Evolutionary conservation across 2,888 invertebrate genomes (phyloP), one percentile per base, ranked within the genome.

Genomic region (Leptura quadrifasciata): DNA sequence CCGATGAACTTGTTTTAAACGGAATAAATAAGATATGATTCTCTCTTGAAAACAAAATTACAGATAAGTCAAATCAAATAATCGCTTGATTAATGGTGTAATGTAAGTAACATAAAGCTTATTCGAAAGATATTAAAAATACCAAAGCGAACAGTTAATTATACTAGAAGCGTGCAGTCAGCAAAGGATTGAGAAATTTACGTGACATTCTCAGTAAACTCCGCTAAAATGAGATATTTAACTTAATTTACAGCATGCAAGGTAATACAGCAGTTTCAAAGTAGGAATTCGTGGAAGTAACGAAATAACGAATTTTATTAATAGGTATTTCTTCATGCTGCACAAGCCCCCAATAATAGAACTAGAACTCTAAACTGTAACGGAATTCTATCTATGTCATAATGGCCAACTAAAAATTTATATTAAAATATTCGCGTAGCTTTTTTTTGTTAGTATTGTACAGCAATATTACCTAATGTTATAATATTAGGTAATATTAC

Each of bases 181-280:
- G 54, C 35, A 57, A 31, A 55, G 39, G 69, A 69, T 57, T 55
- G 55, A 21, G 69, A 69, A 69, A 55, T 69, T 69, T 55, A 57
- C 55, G 69, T 69, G 69, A 69, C 69, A 47, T 70, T 70, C 70
- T 60, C 47, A 52, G 70, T 20, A 61, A 70, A 60, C 39, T 60
- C 35, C 35, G 60, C 57, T 60, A 60, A 60, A 70, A 61, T 70
- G 58, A 70, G 70, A 70, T 70, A 70, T 70, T 69, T 61, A 61
- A 60, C 39, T 39, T 70, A 60, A 70, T 70, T 70, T 70, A 60
- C 60, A 60, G 60, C 70, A 52, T 60, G 70, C 70, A 54, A 70
- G 70, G 60, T 70, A 70, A 60, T 69, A 69, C 69, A 69, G 58
- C 17, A 27, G 54, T 58, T 15, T 55, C 69, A 58, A 58, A 57